Base-by-base conservation (phyloP, 2,888 invertebrate species). In the Halictus quadricinctus region DNA sequence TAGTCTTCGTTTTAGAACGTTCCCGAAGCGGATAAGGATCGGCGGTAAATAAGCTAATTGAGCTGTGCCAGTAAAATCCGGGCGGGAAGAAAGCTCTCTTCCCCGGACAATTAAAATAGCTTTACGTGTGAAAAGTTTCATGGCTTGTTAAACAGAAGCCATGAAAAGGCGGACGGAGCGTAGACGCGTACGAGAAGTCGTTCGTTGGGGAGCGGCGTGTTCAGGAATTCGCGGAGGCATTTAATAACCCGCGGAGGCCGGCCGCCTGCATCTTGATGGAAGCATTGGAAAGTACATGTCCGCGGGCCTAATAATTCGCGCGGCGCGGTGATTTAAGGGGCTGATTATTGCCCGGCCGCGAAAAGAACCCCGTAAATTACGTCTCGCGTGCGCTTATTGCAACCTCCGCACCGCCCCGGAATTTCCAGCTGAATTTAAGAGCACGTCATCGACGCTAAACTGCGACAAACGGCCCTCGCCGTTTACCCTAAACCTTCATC, bases 361-460 rank as follows among this genome's bases (percentile, higher is more conserved):
- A 79, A 84, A 81, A 83, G 77, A 78, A 84, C 74, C 64, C 72
- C 46, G 79, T 83, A 84, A 84, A 83, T 84, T 83, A 83, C 60
- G 84, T 83, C 83, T 84, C 83, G 83, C 84, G 83, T 70, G 83
- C 79, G 64, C 72, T 83, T 84, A 84, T 83, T 79, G 54, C 83
- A 29, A 60, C 74, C 79, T 29, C 64, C 64, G 29, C 29, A 15
- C 64, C 21, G 18, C 74, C 50, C 73, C 69, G 54, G 74, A 78
- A 84, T 79, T 84, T 83, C 79, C 36, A 21, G 46, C 70, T 78
- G 41, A 84, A 83, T 79, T 72, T 83, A 84, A 83, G 64, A 60
- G 25, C 64, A 60, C 60, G 18, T 74, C 74, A 84, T 82, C 82
- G 77, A 82, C 50, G 79, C 29, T 70, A 60, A 29, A 60, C 60